A percentile compares a stretch with the other conserved stretches of the same genome.
Conservation (phyloP, 2,888 invertebrate genomes). For the Sinohyriopsis cumingii region DNA sequence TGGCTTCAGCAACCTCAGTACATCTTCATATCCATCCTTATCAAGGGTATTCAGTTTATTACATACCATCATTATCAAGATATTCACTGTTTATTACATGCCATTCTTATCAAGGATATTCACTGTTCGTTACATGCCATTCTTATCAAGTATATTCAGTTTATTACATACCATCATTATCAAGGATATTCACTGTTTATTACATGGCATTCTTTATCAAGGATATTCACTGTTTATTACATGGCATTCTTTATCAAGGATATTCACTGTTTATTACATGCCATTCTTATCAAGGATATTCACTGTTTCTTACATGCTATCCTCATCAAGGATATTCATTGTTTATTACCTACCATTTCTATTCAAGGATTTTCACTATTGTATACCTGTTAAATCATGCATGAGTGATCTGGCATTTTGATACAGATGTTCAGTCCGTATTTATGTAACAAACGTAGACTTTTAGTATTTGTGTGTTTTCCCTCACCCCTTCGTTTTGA, state of each 20-base stretch:
- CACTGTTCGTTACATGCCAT: neutral
- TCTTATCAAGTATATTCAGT: too few relatives aligned
- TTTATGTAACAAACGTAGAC: too few relatives aligned
- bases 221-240: conserved; percentile 73
- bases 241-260: neutral
- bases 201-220: conserved; percentile 83
- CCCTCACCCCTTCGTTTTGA: too few relatives aligned
- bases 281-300: neutral
- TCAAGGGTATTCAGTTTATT: too few relatives aligned
- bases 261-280: neutral
- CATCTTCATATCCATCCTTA: conserved; percentile 19
- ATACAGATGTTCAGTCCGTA: neutral
- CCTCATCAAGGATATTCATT: too few relatives aligned
- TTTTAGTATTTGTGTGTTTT: too few relatives aligned
- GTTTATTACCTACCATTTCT: conserved; percentile 70
- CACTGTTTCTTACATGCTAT: too few relatives aligned
- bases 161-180: too few relatives aligned
- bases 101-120: neutral
- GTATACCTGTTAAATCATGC: conserved; percentile 81
- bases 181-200: too few relatives aligned
- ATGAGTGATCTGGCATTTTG: conserved; percentile 75
- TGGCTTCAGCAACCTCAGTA: conserved; percentile 77
- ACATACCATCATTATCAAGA: too few relatives aligned
- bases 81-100: neutral
- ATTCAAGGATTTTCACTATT: too few relatives aligned